Base-by-base conservation (phyloP, 2,113 vertebrate genomes). In the Astur gentilis region DNA sequence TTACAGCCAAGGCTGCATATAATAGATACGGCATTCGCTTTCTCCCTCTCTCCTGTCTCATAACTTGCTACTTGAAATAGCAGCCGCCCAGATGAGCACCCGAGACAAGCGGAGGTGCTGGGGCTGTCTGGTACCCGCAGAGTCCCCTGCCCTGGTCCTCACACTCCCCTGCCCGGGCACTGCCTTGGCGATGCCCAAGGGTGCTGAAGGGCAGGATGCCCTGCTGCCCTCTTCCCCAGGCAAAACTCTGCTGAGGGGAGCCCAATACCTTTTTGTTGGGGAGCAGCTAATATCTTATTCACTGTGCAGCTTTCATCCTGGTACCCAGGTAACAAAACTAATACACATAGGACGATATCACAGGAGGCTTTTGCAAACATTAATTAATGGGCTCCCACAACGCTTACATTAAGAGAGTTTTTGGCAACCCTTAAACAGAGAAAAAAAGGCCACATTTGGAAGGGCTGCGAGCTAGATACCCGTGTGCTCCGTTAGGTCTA, bases 1-100 rank as follows among this genome's bases (percentile, higher is more conserved):
- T 95, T 95, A 67, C 64, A 69, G 91, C 87, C 85, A 21, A 94
- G 96, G 96, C 94, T 95, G 95, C 94, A 11, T 36, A 80, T 64
- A 92, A 71, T 12, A 96, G 87, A 42, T 19, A 27, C 1, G 71
- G 78, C 55, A 7, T 80, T 29, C 25, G 32, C 95, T 47, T 70
- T 17, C 60, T 71, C 21, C 40, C 72, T 58, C 60, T 60, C 13
- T 7, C 32, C 54, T 29, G 55, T 42, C 64, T 34, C 14, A 1
- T 38, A 27, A 11, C 29, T 40, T 34, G 4, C 23, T 25, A 0
- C 32, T 21, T 1, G 47, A 10, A 57, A 13, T 5, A 7, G 7
- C 42, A 16, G 61, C 10, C 3, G 2, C 26, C 0, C 34, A 8
- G 61, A 10, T 0, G 70, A 44, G 60, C 2, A 2, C n/a, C 61